phyloP scores from a whole-genome alignment of 1,140 invertebrate genomes.

The Schlechtendalia chinensis region DNA sequence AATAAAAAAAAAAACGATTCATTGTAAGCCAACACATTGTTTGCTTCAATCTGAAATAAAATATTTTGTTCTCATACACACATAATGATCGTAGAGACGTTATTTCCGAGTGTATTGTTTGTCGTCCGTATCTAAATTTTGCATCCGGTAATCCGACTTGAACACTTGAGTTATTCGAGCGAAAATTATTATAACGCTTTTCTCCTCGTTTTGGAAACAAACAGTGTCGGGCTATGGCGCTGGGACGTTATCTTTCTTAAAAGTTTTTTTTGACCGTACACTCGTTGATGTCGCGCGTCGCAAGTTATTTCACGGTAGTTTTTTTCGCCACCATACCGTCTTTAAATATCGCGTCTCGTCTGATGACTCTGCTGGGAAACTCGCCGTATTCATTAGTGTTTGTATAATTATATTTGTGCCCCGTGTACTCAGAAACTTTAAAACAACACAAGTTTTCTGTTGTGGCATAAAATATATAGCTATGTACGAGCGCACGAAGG shows the following conservation, averaged over 20 bases:
- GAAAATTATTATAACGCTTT: no score
- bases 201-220: no score
- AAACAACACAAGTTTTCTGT: background rate
- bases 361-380: no score
- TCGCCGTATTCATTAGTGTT: no score
- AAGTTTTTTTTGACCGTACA: background rate
- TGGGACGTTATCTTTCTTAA: background rate
- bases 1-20: no score
- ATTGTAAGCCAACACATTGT: no score
- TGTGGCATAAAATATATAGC: background rate
- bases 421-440: background rate
- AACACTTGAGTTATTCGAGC: background rate
- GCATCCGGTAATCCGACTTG: background rate
- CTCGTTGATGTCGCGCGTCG: background rate
- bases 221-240: no score
- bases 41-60: no score
- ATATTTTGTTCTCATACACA: no score
- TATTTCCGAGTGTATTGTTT: background rate
- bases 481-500: background rate
- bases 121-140: background rate
- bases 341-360: background rate
- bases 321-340: no score
- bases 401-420: background rate
- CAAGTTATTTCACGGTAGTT: no score
- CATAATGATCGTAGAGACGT: no score